phyloP scores from a whole-genome alignment of 1,140 invertebrate species.

The Brachionus rotundiformis region DNA sequence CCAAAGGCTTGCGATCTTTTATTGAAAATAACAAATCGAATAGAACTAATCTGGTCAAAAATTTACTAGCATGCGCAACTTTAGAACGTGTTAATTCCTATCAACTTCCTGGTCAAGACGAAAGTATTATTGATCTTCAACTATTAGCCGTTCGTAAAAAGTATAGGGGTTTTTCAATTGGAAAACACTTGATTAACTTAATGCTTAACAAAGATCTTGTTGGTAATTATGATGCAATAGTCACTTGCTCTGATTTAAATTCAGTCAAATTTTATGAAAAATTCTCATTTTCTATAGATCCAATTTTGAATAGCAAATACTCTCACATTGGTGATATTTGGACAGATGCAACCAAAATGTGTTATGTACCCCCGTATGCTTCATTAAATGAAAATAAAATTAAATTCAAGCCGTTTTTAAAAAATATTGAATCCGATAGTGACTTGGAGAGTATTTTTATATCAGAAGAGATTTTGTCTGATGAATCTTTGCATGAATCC shows the following conservation, averaged over 20 bases:
- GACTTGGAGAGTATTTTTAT: not conserved
- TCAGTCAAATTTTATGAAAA: slow-evolving; percentile 44
- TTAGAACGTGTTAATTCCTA: slow-evolving; percentile 19
- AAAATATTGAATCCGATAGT: not conserved
- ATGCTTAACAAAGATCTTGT: slow-evolving; percentile 1
- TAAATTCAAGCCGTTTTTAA: not conserved
- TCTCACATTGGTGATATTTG: slow-evolving; percentile 36
- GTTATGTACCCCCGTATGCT: slow-evolving; percentile 34
- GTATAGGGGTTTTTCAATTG: slow-evolving; percentile 43
- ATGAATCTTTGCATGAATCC: too few relatives aligned
- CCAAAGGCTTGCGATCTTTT: slow-evolving; percentile 7
- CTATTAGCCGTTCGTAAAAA: slow-evolving; percentile 7
- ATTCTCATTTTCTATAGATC: slow-evolving; percentile 19
- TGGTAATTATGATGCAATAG: slow-evolving; percentile 48
- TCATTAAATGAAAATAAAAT: not conserved
- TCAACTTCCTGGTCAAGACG: not conserved
- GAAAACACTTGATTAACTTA: slow-evolving; percentile 20
- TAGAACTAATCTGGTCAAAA: not conserved
- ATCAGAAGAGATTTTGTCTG: too few relatives aligned
- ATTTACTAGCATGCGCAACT: slow-evolving; percentile 20
- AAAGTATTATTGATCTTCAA: slow-evolving; percentile 11
- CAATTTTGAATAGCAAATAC: slow-evolving; percentile 46
- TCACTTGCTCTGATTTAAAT: slow-evolving; percentile 21
- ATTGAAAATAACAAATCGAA: not conserved
- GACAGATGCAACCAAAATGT: slow-evolving; percentile 45